These are phyloP conservation scores for Platichthys stellatus DNA, from an alignment of 2,113 vertebrate genomes.

Conservation along the genomic window DNA sequence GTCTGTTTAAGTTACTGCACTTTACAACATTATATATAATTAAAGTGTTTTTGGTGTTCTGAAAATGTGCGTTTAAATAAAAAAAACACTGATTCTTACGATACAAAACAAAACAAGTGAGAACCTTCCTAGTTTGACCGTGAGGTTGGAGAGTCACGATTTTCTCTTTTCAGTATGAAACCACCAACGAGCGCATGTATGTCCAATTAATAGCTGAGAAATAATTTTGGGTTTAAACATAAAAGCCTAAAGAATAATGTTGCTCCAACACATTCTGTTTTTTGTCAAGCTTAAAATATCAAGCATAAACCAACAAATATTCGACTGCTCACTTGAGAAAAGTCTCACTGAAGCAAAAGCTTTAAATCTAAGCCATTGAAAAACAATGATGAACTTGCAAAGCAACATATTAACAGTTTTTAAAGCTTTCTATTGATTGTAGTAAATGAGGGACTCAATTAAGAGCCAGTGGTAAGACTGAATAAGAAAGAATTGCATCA, in stretches of 20 bases:
- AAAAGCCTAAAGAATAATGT: conserved; percentile 14
- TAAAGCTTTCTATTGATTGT: conserved; percentile 59
- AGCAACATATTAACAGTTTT: conserved; percentile 35
- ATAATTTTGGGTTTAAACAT: neutral
- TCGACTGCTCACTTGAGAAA: conserved; percentile 13
- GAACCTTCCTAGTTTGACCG: conserved; percentile 49
- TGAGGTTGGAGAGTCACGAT: conserved; percentile 45
- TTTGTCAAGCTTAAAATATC: conserved; percentile 13
- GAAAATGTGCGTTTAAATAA: conserved; percentile 48
- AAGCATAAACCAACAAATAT: conserved; percentile 21
- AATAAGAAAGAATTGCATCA: conserved; percentile 4
- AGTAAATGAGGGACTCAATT: conserved; percentile 2
- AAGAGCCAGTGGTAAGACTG: conserved; percentile 2
- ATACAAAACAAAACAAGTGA: conserved; percentile 20
- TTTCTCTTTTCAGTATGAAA: conserved; percentile 17
- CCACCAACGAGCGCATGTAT: neutral
- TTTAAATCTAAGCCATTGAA: conserved; percentile 10
- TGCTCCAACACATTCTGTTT: conserved; percentile 27
- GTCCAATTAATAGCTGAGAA: neutral
- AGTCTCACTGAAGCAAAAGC: conserved; percentile 17
- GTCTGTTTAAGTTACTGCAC: conserved; percentile 18
- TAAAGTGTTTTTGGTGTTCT: conserved; percentile 51
- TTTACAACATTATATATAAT: conserved; percentile 37
- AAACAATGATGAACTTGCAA: conserved; percentile 18
- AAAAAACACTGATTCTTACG: neutral